Conservation (phyloP, 1,140 invertebrate genomes). For the Heliconius himera region DNA sequence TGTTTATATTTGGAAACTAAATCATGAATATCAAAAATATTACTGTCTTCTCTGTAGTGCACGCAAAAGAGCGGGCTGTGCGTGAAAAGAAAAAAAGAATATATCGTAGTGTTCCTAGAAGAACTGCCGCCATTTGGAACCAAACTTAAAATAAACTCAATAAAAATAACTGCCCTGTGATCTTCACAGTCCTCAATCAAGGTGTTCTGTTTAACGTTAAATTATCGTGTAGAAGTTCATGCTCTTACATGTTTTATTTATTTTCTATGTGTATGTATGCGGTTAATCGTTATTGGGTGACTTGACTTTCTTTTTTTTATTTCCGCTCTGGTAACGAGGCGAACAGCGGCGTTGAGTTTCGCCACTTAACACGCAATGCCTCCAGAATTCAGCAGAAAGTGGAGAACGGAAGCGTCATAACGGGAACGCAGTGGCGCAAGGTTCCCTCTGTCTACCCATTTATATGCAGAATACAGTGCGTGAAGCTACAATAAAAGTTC, state of each 20-base stretch:
- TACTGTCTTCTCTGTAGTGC: background rate
- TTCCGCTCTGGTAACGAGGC: too few relatives aligned
- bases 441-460: too few relatives aligned
- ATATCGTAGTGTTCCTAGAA: conserved; percentile 1
- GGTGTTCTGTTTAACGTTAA: conserved; percentile 11
- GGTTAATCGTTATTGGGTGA: too few relatives aligned
- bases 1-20: too few relatives aligned
- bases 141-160: background rate
- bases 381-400: too few relatives aligned
- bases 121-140: conserved; percentile 7
- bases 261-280: background rate
- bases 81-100: background rate
- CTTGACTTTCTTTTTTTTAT: too few relatives aligned
- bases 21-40: background rate
- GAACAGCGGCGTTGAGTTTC: too few relatives aligned
- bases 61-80: background rate
- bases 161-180: background rate
- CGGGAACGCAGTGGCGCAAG: too few relatives aligned
- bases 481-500: too few relatives aligned
- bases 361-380: too few relatives aligned
- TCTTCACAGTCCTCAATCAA: background rate
- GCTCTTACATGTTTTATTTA: background rate
- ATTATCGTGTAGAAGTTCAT: background rate
- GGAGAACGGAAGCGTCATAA: too few relatives aligned
- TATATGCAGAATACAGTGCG: too few relatives aligned